phyloP scores from a whole-genome alignment of 2,797 vertebrate species.

The Gadopsis marmoratus region DNA sequence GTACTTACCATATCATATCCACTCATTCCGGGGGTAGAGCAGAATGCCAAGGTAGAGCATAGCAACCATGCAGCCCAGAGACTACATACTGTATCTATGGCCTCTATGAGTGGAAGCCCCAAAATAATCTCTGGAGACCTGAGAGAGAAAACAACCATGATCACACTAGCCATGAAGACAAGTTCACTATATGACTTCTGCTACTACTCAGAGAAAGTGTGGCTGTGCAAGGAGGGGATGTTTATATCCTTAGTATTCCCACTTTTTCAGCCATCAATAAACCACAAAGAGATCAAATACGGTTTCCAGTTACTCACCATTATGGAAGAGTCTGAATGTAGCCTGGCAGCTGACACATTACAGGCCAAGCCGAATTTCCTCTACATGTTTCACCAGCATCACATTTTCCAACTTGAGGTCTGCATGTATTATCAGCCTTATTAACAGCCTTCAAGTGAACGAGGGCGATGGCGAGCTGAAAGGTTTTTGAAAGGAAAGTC shows the following conservation, averaged over 20 bases:
- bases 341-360: background rate
- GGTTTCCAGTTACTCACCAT: conserved; percentile 9
- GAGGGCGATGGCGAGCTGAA: conserved; percentile 31
- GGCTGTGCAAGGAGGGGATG: background rate
- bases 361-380: conserved; percentile 18
- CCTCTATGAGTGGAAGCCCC: conserved; percentile 1
- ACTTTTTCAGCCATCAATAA: background rate
- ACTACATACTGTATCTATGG: conserved; percentile 39
- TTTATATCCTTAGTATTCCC: background rate
- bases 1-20: conserved; percentile 26
- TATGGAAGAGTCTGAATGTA: conserved; percentile 5
- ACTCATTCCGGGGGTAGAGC: background rate
- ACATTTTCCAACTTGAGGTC: conserved; percentile 33
- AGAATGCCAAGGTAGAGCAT: background rate
- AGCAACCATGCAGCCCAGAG: conserved; percentile 21
- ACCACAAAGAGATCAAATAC: background rate
- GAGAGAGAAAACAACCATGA: background rate
- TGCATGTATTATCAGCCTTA: conserved; percentile 11
- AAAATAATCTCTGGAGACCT: conserved; percentile 31
- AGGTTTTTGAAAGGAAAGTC: background rate
- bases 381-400: conserved; percentile 29
- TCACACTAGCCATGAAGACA: background rate
- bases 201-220: background rate
- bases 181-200: background rate
- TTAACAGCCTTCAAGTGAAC: conserved; percentile 1